Evolutionary conservation across 2,888 invertebrate species (phyloP).

Genomic region (Sesamia inferens): DNA sequence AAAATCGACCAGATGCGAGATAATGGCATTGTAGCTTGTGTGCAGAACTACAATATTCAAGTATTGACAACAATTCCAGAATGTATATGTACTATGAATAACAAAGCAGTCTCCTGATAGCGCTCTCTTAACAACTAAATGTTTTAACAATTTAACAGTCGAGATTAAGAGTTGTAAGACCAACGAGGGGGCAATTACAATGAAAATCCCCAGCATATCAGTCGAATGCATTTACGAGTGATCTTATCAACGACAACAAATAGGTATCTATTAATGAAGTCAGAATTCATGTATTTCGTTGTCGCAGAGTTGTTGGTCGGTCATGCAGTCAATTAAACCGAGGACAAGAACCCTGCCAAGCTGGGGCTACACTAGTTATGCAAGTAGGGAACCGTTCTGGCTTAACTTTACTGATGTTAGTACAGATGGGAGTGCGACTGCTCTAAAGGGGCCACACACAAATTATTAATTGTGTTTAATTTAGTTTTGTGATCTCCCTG

Average conservation of each 20-base stretch:
- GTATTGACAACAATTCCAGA: too few species aligned
- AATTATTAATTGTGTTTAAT: too few species aligned
- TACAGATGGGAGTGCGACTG: not conserved
- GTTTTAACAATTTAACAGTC: not conserved
- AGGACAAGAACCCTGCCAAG: not conserved
- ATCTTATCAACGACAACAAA: slow-evolving; percentile 34
- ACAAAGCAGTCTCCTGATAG: not conserved
- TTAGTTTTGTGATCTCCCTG: too few species aligned
- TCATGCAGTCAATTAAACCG: too few species aligned
- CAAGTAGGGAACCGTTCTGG: not conserved
- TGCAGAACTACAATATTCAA: too few species aligned
- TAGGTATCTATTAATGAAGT: slow-evolving; percentile 13
- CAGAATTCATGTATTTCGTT: not conserved
- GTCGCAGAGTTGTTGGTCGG: not conserved
- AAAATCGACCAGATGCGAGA: too few species aligned
- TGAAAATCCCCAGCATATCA: slow-evolving; percentile 48
- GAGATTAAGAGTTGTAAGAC: slow-evolving; percentile 10
- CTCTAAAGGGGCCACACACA: not conserved
- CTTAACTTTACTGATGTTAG: not conserved
- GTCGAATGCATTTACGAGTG: slow-evolving; percentile 34
- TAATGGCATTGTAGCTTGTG: too few species aligned
- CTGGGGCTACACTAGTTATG: not conserved
- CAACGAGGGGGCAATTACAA: slow-evolving; percentile 7
- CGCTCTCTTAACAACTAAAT: not conserved
- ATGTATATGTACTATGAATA: too few species aligned